phyloP scores from a whole-genome alignment of 1,140 invertebrate species.

The Tetragonula clypearis region DNA sequence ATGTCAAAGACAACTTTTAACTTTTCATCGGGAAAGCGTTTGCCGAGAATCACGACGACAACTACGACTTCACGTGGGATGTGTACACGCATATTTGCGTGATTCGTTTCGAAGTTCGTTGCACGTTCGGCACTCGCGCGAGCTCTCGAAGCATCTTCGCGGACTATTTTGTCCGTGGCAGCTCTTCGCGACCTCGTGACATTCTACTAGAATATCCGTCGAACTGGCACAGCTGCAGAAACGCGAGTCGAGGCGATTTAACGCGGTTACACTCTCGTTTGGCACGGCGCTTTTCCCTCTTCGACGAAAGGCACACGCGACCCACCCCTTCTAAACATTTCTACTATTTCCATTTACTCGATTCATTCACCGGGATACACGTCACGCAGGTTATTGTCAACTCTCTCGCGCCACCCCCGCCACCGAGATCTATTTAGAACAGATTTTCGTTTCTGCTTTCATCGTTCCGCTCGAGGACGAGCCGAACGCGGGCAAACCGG shows the following conservation, averaged over 20 bases:
- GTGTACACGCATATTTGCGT: no score
- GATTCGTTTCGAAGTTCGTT: not conserved
- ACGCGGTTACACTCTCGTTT: constrained; percentile 1
- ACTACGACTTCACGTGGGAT: not conserved
- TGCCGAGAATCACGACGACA: not conserved
- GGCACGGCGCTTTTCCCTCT: not conserved
- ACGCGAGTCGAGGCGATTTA: not conserved
- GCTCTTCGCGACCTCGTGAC: constrained; percentile 43
- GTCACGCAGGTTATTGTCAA: not conserved
- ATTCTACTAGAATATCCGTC: constrained; percentile 61
- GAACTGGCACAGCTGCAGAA: constrained; percentile 44
- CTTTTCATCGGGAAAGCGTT: not conserved
- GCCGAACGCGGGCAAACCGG: not conserved
- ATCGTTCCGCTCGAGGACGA: not conserved
- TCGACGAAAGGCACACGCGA: no score
- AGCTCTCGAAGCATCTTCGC: not conserved
- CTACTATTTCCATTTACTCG: not conserved
- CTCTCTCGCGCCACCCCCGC: not conserved
- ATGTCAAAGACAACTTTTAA: not conserved
- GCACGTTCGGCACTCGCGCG: not conserved
- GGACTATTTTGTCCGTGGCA: constrained; percentile 25
- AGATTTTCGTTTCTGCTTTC: not conserved
- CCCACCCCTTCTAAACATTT: not conserved
- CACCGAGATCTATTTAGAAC: not conserved
- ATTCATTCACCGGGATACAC: constrained; percentile 1